Conservation (phyloP, 2,113 vertebrate genomes). For the Meleagris gallopavo region DNA sequence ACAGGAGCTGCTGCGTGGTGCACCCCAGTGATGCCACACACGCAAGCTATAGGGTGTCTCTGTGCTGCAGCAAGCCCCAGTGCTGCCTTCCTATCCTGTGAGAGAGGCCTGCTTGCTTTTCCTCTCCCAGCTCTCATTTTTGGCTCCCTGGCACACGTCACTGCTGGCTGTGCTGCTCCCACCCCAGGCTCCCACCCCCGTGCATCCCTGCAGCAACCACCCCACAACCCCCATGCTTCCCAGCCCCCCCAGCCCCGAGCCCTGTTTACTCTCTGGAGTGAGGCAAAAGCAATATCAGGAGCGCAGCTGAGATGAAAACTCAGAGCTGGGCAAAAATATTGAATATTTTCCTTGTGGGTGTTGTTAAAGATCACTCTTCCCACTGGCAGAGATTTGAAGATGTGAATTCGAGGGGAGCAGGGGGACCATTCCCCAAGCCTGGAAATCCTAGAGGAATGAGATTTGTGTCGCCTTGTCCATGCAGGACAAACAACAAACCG, state of each 20-base stretch:
- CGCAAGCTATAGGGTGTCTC: not conserved
- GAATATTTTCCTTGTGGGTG: not conserved
- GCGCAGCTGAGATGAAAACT: not conserved
- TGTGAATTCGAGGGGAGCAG: too few species aligned
- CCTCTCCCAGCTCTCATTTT: not conserved
- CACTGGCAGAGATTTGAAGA: accelerated
- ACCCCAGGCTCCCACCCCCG: not conserved
- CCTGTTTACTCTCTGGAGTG: not conserved
- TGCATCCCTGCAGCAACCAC: not conserved
- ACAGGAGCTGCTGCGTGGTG: not conserved
- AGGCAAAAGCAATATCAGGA: not conserved
- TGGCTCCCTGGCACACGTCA: not conserved
- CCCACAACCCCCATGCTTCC: not conserved
- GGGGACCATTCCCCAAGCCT: not conserved
- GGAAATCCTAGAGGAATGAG: not conserved
- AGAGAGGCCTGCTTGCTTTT: not conserved
- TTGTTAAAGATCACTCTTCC: not conserved
- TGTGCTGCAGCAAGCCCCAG: not conserved
- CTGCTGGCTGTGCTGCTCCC: not conserved
- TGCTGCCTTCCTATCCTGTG: accelerated
- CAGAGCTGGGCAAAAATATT: not conserved
- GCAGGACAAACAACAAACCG: not conserved
- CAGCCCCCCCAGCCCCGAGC: not conserved
- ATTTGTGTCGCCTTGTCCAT: not conserved
- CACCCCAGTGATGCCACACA: not conserved